Conservation (phyloP, 1,140 invertebrate species). For the Myzus persicae region DNA sequence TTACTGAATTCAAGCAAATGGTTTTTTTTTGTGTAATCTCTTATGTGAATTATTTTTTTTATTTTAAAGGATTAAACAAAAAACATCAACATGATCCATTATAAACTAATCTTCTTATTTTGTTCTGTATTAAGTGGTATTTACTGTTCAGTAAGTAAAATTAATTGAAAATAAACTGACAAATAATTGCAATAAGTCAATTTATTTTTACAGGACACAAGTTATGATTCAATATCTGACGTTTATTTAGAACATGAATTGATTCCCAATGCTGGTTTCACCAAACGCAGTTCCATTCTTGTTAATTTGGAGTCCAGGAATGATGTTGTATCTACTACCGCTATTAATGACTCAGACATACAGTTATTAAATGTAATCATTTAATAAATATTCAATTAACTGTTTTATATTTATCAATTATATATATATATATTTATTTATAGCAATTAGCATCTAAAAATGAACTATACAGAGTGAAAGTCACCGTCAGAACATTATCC, state of each 20-base stretch:
- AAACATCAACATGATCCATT: neutral
- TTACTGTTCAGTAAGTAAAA: neutral
- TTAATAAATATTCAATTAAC: neutral
- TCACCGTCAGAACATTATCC: conserved; percentile 72
- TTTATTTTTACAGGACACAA: conserved; percentile 26
- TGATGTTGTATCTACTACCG: conserved; percentile 2
- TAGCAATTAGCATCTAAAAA: conserved; percentile 74
- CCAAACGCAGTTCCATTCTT: neutral
- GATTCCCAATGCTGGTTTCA: conserved; percentile 39
- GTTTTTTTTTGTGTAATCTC: neutral
- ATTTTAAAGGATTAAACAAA: neutral
- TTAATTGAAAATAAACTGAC: neutral
- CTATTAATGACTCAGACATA: conserved; percentile 26
- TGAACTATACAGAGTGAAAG: conserved; percentile 79
- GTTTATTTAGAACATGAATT: conserved; percentile 54
- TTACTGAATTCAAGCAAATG: neutral
- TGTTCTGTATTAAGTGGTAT: neutral
- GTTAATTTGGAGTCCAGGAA: conserved; percentile 40
- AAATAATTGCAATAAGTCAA: neutral
- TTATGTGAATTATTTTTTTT: neutral
- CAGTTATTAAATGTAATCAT: conserved; percentile 32
- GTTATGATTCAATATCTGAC: conserved; percentile 48
- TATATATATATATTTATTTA: conserved; percentile 58
- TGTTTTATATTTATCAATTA: neutral
- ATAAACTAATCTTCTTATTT: neutral